Percentiles rank a stretch among this genome's conserved stretches.
phyloP scores from a whole-genome alignment of 2,888 invertebrate genomes.

The Phalangium opilio region DNA sequence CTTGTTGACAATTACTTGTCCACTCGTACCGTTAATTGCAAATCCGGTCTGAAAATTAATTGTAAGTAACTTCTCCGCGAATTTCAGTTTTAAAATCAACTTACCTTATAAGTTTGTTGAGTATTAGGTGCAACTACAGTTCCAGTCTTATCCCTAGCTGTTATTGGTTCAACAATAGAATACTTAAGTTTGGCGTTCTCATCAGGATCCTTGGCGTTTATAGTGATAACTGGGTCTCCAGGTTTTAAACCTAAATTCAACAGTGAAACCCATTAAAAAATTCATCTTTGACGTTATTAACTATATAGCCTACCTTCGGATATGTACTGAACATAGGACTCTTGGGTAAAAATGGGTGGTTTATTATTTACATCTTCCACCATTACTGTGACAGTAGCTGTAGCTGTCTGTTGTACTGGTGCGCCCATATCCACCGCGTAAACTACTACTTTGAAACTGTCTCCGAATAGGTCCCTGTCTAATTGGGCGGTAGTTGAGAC shows the following conservation, averaged over 20 bases:
- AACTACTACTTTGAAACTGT: neutral
- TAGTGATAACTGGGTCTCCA: conserved; percentile 43
- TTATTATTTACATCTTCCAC: conserved; percentile 31
- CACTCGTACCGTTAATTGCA: conserved; percentile 50
- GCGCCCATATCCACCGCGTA: conserved; percentile 56
- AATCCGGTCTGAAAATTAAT: conserved; percentile 11
- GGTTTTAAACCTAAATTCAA: conserved; percentile 9
- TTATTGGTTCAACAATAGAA: conserved; percentile 48
- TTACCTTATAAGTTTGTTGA: conserved; percentile 44
- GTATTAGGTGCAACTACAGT: conserved; percentile 46
- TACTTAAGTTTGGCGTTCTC: conserved; percentile 47
- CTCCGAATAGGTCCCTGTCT: neutral
- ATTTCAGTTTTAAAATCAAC: conserved; percentile 10
- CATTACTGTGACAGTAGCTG: conserved; percentile 44
- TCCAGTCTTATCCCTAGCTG: conserved; percentile 57
- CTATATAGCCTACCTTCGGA: conserved; percentile 23
- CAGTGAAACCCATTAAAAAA: too few relatives aligned
- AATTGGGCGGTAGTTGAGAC: conserved; percentile 45
- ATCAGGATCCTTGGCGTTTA: conserved; percentile 37
- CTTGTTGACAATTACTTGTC: conserved; percentile 50
- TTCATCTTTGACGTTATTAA: neutral
- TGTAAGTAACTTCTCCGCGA: too few relatives aligned
- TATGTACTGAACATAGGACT: conserved; percentile 26
- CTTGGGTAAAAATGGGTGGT: conserved; percentile 26
- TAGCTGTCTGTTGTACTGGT: conserved; percentile 60